Evolutionary conservation across 2,797 vertebrate species (phyloP).

Genomic region (Tolypeutes matacus): DNA sequence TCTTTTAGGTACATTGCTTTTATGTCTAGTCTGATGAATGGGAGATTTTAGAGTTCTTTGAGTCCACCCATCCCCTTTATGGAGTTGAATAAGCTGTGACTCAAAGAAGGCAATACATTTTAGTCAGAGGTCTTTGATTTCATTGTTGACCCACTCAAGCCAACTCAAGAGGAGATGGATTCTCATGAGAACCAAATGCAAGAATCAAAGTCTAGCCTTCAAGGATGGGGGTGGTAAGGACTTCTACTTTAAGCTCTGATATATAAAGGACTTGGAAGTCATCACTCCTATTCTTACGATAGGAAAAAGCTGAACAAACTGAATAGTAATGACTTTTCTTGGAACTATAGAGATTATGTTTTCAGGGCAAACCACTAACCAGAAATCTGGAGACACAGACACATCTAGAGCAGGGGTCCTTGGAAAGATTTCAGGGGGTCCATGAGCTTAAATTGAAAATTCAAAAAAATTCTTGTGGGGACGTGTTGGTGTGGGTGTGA

Average conservation of each 20-base stretch:
- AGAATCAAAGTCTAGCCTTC: constrained; percentile 8
- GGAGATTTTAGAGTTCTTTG: constrained; percentile 8
- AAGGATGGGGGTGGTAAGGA: neutral
- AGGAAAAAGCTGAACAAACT: neutral
- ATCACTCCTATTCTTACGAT: neutral
- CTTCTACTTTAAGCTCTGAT: neutral
- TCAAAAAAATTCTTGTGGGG: no score
- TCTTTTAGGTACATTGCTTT: neutral
- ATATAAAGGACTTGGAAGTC: neutral
- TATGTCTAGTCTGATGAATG: neutral
- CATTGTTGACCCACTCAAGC: neutral
- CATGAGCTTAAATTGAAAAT: no score
- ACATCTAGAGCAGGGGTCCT: neutral
- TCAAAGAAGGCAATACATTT: neutral
- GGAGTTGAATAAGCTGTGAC: neutral
- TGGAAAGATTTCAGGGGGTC: no score
- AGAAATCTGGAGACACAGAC: neutral
- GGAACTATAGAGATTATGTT: neutral
- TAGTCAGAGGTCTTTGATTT: neutral
- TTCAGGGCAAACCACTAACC: neutral
- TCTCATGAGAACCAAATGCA: neutral
- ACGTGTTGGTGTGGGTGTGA: no score
- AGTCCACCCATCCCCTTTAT: neutral
- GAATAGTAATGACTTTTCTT: neutral
- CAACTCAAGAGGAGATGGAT: neutral